Percentiles rank a stretch among this genome's conserved stretches.
Conservation (phyloP, 2,113 vertebrate genomes). For the Oryzias melastigma region DNA sequence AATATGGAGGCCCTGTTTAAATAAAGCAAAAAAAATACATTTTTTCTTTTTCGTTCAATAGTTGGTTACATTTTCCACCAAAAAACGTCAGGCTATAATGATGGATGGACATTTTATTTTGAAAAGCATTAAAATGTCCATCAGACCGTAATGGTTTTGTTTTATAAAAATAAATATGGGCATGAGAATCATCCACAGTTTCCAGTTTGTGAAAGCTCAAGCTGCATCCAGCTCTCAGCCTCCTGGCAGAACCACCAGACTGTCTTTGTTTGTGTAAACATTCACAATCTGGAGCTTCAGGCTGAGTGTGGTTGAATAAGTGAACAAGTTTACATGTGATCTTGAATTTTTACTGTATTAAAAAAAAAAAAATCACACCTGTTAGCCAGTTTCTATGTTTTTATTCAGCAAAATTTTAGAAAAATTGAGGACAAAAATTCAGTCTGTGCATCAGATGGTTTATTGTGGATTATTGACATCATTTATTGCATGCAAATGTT, state of each 20-base stretch:
- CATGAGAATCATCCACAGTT: neutral
- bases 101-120: too few relatives aligned
- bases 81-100: too few relatives aligned
- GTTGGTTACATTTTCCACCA: too few relatives aligned
- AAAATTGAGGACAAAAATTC: conserved; percentile 4
- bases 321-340: too few relatives aligned
- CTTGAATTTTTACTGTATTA: neutral
- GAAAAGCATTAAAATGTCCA: too few relatives aligned
- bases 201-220: conserved; percentile 21
- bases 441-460: conserved; percentile 22
- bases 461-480: conserved; percentile 24
- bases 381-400: too few relatives aligned
- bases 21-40: too few relatives aligned
- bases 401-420: neutral
- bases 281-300: conserved; percentile 31
- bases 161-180: conserved; percentile 2
- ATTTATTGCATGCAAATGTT: conserved; percentile 26
- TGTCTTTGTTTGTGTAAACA: conserved; percentile 44
- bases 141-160: neutral
- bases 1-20: too few relatives aligned
- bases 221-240: conserved; percentile 8
- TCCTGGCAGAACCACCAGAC: conserved; percentile 30
- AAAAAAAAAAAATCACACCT: too few relatives aligned
- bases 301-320: neutral
- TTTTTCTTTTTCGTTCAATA: too few relatives aligned